Conservation (phyloP, 2,113 vertebrate species). For the Crotalus horridus region DNA sequence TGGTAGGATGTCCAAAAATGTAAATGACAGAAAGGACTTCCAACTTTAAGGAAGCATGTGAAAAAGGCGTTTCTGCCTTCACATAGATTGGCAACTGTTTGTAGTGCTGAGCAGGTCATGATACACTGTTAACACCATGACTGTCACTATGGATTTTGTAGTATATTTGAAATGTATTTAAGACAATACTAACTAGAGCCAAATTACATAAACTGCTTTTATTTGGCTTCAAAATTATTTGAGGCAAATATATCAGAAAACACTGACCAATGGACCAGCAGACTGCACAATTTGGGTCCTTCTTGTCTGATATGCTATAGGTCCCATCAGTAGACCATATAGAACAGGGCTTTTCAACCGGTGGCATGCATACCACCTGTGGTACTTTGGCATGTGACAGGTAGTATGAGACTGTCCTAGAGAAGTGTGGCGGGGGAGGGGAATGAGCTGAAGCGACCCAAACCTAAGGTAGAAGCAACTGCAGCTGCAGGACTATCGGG, state of each 20-base stretch:
- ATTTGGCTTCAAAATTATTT: neutral
- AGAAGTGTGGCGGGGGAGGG: too few relatives aligned
- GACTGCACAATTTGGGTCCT: neutral
- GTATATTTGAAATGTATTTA: neutral
- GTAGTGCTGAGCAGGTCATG: neutral
- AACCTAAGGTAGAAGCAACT: too few relatives aligned
- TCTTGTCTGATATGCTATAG: neutral
- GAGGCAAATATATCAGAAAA: neutral
- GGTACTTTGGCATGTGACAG: too few relatives aligned
- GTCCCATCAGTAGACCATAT: neutral
- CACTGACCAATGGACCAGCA: neutral
- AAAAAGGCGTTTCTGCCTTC: neutral
- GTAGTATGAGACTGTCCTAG: too few relatives aligned
- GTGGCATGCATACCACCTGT: too few relatives aligned
- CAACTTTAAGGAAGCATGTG: neutral
- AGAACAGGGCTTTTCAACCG: too few relatives aligned
- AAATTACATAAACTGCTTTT: neutral
- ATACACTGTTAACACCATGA: too few relatives aligned
- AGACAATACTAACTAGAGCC: neutral
- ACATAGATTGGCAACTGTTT: neutral
- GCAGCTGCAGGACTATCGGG: too few relatives aligned
- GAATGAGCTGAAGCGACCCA: too few relatives aligned
- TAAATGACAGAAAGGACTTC: neutral
- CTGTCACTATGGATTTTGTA: neutral
- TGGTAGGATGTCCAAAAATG: neutral